phyloP scores from a whole-genome alignment of 1,140 invertebrate species.

The Pantala flavescens region DNA sequence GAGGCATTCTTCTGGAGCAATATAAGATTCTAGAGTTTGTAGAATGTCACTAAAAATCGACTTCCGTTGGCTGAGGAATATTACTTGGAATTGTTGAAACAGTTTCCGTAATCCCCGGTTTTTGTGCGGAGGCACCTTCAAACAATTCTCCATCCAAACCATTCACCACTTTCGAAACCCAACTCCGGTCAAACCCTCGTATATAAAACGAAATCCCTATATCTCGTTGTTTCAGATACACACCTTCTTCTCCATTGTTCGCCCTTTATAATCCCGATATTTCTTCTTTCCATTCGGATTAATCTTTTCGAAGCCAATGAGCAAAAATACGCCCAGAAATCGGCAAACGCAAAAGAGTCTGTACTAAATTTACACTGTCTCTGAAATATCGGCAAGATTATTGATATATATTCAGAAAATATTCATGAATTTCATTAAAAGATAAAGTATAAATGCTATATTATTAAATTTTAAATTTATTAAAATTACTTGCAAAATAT shows the following conservation, averaged over 20 bases:
- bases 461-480: too few relatives aligned
- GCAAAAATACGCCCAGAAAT: too few relatives aligned
- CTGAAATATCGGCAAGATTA: too few relatives aligned
- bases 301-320: too few relatives aligned
- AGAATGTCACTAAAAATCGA: background rate
- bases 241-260: background rate
- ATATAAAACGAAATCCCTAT: background rate
- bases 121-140: background rate
- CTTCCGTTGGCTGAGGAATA: background rate
- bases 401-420: too few relatives aligned
- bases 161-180: background rate
- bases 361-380: too few relatives aligned
- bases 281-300: too few relatives aligned
- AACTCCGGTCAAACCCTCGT: background rate
- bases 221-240: slow-evolving; percentile 1
- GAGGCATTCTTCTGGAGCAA: background rate
- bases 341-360: too few relatives aligned
- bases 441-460: too few relatives aligned
- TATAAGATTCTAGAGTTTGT: background rate
- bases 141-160: background rate
- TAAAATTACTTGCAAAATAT: too few relatives aligned
- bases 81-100: background rate
- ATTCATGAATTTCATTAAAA: too few relatives aligned
- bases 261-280: too few relatives aligned
- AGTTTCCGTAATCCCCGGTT: background rate